Base-by-base conservation (phyloP, 2,797 vertebrate species). In the Rhynchotus rufescens region DNA sequence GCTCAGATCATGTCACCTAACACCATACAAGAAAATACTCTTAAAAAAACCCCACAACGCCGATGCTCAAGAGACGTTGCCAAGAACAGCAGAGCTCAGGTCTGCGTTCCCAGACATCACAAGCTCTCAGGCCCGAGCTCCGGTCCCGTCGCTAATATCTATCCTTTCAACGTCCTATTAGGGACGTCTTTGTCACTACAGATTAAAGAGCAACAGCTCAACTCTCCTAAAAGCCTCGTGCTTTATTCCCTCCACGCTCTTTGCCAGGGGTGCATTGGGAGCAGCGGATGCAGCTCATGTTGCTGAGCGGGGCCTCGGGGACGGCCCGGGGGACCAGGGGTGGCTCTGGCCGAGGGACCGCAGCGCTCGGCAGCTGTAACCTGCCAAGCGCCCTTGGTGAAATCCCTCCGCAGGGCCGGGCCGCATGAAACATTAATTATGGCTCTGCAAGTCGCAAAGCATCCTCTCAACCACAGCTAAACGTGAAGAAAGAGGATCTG, bases 71-170 rank as follows among this genome's bases (percentile, higher is more conserved):
- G 40, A 79, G 64, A 19, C 2, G 7, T 64, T 60, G 80, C 80
- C 13, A 8, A 32, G 69, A 40, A 19, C 44, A 30, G 20, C 56
- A 81, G 59, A 84, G 38, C 42, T 30, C 15, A 1, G 3, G 3
- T 5, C 40, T 77, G 19, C 12, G 13, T 28, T 52, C 66, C 49
- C 56, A 87, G 54, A 49, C 0, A 0, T 28, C 73, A 57, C 49
- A 34, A 51, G 61, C 1, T 0, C 10, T 72, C 68, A 77, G 68
- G 30, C 34, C 51, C 0, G 0, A 69, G 79, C 52, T 65, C 88
- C 75, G 74, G 38, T 60, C 38, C 73, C 7, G 17, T 26, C 44
- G 11, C 45, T 34, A 49, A 67, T 47, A 42, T 40, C 60, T 73
- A 15, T 25, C 65, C 32, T 85, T 62, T 42, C 49, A 1, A 0